phyloP scores from a whole-genome alignment of 2,797 vertebrate genomes.

The Telmatherina bonti region DNA sequence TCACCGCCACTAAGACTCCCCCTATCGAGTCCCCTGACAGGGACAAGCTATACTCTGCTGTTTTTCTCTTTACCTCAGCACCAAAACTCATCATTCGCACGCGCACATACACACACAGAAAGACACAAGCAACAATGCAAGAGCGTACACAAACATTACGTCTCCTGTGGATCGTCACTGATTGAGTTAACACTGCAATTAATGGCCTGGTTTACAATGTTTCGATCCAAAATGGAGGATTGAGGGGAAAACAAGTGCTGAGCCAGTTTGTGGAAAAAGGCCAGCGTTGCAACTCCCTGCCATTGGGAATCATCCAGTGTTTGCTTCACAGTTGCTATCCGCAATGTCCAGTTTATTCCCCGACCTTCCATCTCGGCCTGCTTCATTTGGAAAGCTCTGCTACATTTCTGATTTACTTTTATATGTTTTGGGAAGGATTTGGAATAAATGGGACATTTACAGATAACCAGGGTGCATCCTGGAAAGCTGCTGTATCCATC shows the following conservation, averaged over 20 bases:
- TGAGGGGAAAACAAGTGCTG: constrained; percentile 69
- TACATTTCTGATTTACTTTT: constrained; percentile 12
- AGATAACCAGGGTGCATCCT: neutral
- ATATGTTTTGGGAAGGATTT: neutral
- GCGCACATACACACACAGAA: constrained; percentile 7
- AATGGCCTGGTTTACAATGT: constrained; percentile 63
- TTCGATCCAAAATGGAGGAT: constrained; percentile 75
- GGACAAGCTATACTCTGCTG: constrained; percentile 51
- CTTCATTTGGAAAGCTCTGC: constrained; percentile 17
- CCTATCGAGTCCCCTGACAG: constrained; percentile 44
- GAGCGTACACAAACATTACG: constrained; percentile 14
- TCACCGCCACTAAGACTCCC: constrained; percentile 47
- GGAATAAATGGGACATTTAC: too few relatives aligned
- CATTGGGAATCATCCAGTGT: constrained; percentile 57
- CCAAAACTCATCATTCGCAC: constrained; percentile 65
- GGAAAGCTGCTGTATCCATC: neutral
- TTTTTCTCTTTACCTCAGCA: constrained; percentile 72
- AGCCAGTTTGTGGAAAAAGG: constrained; percentile 62
- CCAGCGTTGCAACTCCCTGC: constrained; percentile 64
- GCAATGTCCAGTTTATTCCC: constrained; percentile 23
- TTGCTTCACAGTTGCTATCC: constrained; percentile 47
- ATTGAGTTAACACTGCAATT: constrained; percentile 78
- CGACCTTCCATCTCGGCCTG: constrained; percentile 23
- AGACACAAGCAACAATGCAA: constrained; percentile 20
- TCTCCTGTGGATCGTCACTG: constrained; percentile 64